These are phyloP conservation scores for Phortica variegata DNA, from an alignment of 1,140 invertebrate species.

Conservation along the genomic window DNA sequence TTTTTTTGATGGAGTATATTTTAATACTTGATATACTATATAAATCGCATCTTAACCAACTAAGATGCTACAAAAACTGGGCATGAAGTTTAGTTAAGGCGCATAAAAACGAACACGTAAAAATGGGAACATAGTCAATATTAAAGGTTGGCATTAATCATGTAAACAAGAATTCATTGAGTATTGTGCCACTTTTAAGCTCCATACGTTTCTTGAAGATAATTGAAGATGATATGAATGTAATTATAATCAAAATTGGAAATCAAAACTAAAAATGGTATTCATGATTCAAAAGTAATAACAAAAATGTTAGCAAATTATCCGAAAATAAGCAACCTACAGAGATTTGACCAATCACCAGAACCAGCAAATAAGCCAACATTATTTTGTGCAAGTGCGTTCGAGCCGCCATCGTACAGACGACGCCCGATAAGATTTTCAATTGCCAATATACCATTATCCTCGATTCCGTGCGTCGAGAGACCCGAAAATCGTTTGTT, in stretches of 20 bases:
- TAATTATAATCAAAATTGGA: not conserved
- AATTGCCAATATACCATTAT: constrained; percentile 57
- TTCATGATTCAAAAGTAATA: not conserved
- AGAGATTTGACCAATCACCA: constrained; percentile 55
- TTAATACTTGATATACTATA: no score
- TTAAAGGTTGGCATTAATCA: no score
- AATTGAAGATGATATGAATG: constrained; percentile 16
- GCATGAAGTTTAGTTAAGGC: no score
- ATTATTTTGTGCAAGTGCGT: constrained; percentile 49
- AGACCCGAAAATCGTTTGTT: constrained; percentile 46
- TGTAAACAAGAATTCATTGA: no score
- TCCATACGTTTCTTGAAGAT: no score
- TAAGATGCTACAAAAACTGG: no score
- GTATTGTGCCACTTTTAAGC: no score
- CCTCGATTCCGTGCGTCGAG: constrained; percentile 37
- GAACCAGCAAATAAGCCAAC: constrained; percentile 46
- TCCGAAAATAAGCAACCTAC: constrained; percentile 50
- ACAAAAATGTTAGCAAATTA: constrained; percentile 3
- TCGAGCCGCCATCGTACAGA: constrained; percentile 47
- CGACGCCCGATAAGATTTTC: constrained; percentile 55
- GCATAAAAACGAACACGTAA: no score
- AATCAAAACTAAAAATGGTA: not conserved
- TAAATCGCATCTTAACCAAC: no score
- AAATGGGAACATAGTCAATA: no score
- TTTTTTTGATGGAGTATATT: no score